phyloP scores from a whole-genome alignment of 2,113 vertebrate species.

The Engraulis encrasicolus region DNA sequence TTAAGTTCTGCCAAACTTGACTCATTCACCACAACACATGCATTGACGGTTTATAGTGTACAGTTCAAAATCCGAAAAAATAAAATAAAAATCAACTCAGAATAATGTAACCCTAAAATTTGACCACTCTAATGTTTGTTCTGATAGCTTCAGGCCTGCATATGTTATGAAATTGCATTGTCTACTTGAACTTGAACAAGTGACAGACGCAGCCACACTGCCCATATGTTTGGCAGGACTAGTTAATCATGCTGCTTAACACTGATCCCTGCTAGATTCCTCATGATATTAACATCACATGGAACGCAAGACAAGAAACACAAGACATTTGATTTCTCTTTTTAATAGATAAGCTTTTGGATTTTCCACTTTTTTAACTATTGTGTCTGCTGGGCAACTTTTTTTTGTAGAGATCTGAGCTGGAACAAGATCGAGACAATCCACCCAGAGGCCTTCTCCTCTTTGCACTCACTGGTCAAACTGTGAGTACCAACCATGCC shows the following conservation, averaged over 20 bases:
- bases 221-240: not conserved
- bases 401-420: constrained; percentile 85
- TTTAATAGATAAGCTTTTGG: not conserved
- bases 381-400: not conserved
- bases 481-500: constrained; percentile 79
- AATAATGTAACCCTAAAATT: too few relatives aligned
- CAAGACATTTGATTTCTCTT: not conserved
- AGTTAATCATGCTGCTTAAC: constrained; percentile 8
- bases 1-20: not conserved
- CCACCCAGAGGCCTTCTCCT: constrained; percentile 86
- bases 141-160: not conserved
- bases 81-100: too few relatives aligned
- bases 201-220: not conserved
- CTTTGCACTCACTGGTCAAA: constrained; percentile 86
- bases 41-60: too few relatives aligned
- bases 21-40: not conserved
- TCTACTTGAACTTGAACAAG: not conserved
- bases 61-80: too few relatives aligned
- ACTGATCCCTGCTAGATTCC: constrained; percentile 3
- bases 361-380: not conserved
- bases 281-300: not conserved
- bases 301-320: not conserved
- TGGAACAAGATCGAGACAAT: constrained; percentile 88
- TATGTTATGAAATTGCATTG: not conserved
- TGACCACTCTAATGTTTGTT: too few relatives aligned